Evolutionary conservation across 2,797 vertebrate genomes (phyloP).

Genomic region (Cichlasoma orientale): DNA sequence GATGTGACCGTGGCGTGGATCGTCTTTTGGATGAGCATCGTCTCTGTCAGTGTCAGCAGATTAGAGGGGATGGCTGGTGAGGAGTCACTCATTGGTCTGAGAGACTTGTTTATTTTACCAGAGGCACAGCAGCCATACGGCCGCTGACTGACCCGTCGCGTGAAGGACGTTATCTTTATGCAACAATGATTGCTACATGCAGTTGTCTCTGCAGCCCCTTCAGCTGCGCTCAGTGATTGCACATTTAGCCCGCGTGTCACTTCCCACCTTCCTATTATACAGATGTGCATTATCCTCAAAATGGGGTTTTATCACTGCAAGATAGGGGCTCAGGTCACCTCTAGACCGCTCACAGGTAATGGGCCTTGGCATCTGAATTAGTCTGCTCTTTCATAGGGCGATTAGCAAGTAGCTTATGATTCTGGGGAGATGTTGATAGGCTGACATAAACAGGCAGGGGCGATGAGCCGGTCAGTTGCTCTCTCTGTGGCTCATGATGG

Average conservation of each 20-base stretch:
- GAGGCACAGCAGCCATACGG: slow-evolving; percentile 45
- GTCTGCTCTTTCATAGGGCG: slow-evolving; percentile 65
- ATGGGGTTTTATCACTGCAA: slow-evolving; percentile 62
- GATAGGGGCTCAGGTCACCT: slow-evolving; percentile 70
- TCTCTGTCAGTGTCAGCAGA: slow-evolving; percentile 46
- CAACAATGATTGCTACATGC: slow-evolving; percentile 33
- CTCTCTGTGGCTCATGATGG: slow-evolving; percentile 43
- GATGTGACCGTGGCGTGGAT: background rate
- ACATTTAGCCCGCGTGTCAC: slow-evolving; percentile 39
- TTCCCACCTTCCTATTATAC: slow-evolving; percentile 55
- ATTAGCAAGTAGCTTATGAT: slow-evolving; percentile 72
- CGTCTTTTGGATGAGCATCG: slow-evolving; percentile 25
- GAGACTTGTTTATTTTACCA: slow-evolving; percentile 57
- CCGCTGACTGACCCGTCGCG: slow-evolving; percentile 50
- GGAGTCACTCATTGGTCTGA: slow-evolving; percentile 37
- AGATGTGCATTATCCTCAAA: slow-evolving; percentile 65
- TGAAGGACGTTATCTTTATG: slow-evolving; percentile 69
- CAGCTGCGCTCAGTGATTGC: slow-evolving; percentile 29
- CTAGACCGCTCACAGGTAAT: slow-evolving; percentile 72
- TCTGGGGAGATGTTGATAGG: slow-evolving; percentile 56
- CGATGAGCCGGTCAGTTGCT: slow-evolving; percentile 21
- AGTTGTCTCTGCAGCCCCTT: background rate
- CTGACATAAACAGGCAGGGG: slow-evolving; percentile 46
- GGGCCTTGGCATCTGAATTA: slow-evolving; percentile 75
- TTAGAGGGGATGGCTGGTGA: slow-evolving; percentile 47